These are phyloP conservation scores for Cynopterus sphinx DNA, from an alignment of 2,797 vertebrate species.

Conservation along the genomic window DNA sequence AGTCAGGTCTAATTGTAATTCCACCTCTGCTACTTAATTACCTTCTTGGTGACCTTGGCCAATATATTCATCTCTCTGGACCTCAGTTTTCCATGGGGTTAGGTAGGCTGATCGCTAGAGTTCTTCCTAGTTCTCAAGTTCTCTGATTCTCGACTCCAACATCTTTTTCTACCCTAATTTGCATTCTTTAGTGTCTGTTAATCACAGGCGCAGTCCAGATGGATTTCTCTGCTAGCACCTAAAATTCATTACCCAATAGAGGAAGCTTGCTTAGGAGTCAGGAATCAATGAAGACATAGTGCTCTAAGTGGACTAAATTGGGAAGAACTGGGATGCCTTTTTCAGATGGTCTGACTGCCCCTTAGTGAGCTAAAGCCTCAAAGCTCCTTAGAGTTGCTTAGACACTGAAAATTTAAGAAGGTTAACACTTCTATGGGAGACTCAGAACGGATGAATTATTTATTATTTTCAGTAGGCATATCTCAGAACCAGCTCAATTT, in stretches of 20 bases:
- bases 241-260: background rate
- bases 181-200: background rate
- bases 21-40: conserved; percentile 22
- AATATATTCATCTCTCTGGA: background rate
- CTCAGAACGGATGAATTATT: conserved; percentile 41
- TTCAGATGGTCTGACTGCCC: background rate
- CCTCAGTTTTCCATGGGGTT: background rate
- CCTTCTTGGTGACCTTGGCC: background rate
- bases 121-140: background rate
- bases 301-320: background rate
- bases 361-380: conserved; percentile 1
- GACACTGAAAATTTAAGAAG: conserved; percentile 5
- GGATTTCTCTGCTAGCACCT: background rate
- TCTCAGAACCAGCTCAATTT: conserved; percentile 18
- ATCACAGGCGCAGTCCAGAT: background rate
- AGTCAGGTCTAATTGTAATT: background rate
- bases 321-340: background rate
- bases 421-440: background rate
- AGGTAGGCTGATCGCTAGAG: background rate
- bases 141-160: conserved; percentile 1
- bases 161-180: conserved; percentile 38
- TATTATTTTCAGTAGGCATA: background rate
- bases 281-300: conserved; percentile 17
- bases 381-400: background rate
- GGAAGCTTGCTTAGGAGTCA: background rate